Conservation (phyloP, 2,113 vertebrate genomes). For the Zosterops lateralis region DNA sequence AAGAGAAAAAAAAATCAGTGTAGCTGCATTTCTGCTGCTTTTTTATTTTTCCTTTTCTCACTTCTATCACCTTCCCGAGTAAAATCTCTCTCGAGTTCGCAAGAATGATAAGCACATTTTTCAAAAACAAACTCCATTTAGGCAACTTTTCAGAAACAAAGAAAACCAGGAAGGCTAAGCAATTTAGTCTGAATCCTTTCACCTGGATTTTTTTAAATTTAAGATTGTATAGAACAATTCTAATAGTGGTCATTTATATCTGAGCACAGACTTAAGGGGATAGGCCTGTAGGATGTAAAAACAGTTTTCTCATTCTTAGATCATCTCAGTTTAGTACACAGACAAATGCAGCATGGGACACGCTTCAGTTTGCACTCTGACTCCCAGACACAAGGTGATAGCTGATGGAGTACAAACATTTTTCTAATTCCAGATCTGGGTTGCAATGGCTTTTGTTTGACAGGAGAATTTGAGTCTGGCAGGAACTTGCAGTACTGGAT, state of each 20-base stretch:
- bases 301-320: not conserved
- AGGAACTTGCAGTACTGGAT: not conserved
- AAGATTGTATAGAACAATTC: not conserved
- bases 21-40: not conserved
- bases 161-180: not conserved
- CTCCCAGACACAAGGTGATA: rapidly evolving
- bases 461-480: not conserved
- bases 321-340: not conserved
- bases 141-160: not conserved
- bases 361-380: not conserved
- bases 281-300: not conserved
- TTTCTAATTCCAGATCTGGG: not conserved
- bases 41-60: not conserved
- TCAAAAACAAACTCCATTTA: not conserved
- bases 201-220: not conserved
- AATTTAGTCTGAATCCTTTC: not conserved
- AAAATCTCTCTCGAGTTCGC: not conserved
- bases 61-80: not conserved
- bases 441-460: not conserved
- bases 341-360: not conserved
- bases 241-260: not conserved
- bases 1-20: not conserved
- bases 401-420: not conserved
- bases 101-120: not conserved
- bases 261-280: not conserved